Evolutionary conservation across 2,888 invertebrate species (phyloP), one percentile per base, ranked within the genome.

Genomic region (Drosophila recens): DNA sequence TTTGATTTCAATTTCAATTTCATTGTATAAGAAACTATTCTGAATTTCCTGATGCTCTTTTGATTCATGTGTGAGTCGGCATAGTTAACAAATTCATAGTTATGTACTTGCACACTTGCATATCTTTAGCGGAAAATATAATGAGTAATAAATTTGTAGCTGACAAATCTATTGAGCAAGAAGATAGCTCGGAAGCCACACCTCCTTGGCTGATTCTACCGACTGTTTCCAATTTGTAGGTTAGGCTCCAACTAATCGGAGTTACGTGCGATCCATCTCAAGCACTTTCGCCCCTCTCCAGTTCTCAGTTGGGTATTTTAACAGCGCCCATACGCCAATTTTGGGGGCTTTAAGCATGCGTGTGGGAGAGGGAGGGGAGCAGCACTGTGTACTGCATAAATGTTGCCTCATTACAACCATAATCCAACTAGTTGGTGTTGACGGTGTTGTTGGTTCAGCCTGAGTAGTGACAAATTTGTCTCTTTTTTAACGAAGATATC

Each of bases 191-290:
- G 38, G 27, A 36, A 34, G 20, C 67, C 74, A 67, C 79, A 57
- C 74, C 61, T 27, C 15, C 38, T 6, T 6, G 38, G 30, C 27
- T 38, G 17, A 15, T 30, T 46, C 33, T n/a, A 34, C 49, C 17
- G 51, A 17, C 13, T 56, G 52, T 17, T 34, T 8, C 33, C 48
- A 81, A 67, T 83, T 76, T 30, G 75, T 66, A 59, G 87, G 80
- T 58, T 83, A 72, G 81, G 75, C 72, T 40, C 72, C 71, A 68
- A 72, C 79, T 90, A 89, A 89, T 86, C 88, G 87, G 61, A 51
- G 62, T 62, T 90, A 86, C 86, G 86, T 86, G 90, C 76, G 77
- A 66, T 81, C 74, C 90, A 86, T 86, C 54, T 74, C 57, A 89
- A 89, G 67, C 66, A 76, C 51, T 61, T 57, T 11, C 17, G 13